Conservation (phyloP, 2,113 vertebrate species). For the Nibea albiflora region DNA sequence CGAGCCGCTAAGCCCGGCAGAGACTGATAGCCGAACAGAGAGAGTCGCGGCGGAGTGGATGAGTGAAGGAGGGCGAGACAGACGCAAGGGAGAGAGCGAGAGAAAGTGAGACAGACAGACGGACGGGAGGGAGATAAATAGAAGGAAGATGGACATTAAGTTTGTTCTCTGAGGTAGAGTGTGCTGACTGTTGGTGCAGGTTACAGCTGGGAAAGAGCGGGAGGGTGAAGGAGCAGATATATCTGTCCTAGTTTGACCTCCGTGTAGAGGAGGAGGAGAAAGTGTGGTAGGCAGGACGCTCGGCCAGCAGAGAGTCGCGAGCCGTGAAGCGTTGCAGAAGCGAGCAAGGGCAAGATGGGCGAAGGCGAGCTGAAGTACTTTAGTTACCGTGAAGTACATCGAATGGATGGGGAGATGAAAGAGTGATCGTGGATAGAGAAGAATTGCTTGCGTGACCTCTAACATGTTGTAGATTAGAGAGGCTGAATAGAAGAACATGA, state of each 20-base stretch:
- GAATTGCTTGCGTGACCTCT: background rate
- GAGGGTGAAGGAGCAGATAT: background rate
- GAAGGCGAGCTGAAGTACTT: background rate
- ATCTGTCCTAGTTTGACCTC: constrained; percentile 10
- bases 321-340: background rate
- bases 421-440: background rate
- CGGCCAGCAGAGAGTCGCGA: background rate
- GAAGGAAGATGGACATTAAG: background rate
- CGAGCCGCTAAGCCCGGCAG: constrained; percentile 65
- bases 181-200: background rate
- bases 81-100: background rate
- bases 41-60: constrained; percentile 28
- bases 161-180: background rate
- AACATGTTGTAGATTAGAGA: background rate
- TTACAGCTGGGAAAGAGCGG: background rate
- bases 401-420: background rate
- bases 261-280: background rate
- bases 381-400: background rate
- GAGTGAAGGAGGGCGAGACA: constrained; percentile 22
- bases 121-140: constrained; percentile 34
- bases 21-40: constrained; percentile 69
- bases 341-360: constrained; percentile 5
- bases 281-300: background rate
- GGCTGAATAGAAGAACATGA: background rate
- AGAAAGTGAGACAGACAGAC: constrained; percentile 30